Base-by-base conservation (phyloP, 2,113 vertebrate genomes). In the Gymnocephalus cernua region DNA sequence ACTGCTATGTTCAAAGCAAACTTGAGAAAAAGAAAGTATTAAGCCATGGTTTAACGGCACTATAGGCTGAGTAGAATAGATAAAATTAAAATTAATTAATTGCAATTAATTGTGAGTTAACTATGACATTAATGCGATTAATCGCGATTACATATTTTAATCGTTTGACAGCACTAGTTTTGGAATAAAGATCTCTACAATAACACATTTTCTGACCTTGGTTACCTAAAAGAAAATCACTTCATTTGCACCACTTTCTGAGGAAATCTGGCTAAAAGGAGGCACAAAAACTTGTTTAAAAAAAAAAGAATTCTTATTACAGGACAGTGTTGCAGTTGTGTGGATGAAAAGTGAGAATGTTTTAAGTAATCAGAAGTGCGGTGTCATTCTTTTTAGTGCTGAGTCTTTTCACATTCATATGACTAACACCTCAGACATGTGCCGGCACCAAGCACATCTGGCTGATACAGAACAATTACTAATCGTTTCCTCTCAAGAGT, bases 341-440 rank as follows among this genome's bases (percentile, higher is more conserved):
- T 45, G 16, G 19, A 44, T 21, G 12, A 57, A 53, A 64, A 32
- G 32, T 6, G 5, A 32, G 32, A 5, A 44, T 32, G 2, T 32
- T 62, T 13, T 19, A 41, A 50, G 23, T 21, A 66, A 23, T 23
- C 32, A 9, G 6, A 21, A 44, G 2, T 23, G 38, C 14, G 2
- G 63, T 29, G 18, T 74, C 81, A 77, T 86, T 15, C 19, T 74
- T 70, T 61, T 67, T 12, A 29, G 47, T 9, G 50, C 64, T 15
- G 54, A 73, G 41, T 88, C 81, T 66, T 75, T 68, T 75, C 38
- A 81, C 83, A 75, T 63, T 56, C 41, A 73, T 76, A 35, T 79
- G 51, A 88, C 54, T 84, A 71, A 90, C 27, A 69, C 15, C 12
- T 50, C 32, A 44, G 58, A 73, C 21, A 78, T 65, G 64, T 25